Percentiles rank a stretch among this genome's conserved stretches.
Evolutionary conservation across 2,888 invertebrate species (phyloP).

Genomic region (Melangyna quadrimaculata): DNA sequence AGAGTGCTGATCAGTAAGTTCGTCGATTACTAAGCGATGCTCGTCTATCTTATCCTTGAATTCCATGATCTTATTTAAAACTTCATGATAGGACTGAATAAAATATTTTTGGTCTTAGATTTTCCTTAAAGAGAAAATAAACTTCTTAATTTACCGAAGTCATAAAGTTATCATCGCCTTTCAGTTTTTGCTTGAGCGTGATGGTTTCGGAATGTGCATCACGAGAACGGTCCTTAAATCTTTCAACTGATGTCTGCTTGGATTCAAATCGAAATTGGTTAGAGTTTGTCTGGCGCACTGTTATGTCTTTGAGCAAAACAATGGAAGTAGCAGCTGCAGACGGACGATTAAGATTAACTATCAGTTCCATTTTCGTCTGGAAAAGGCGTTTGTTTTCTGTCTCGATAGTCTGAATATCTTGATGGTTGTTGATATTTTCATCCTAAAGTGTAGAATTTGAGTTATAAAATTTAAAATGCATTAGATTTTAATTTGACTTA

Average conservation of each 20-base stretch:
- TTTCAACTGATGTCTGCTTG: not conserved
- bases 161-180: constrained; percentile 8
- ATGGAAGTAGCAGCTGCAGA: not conserved
- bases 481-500: not conserved
- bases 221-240: not conserved
- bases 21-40: not conserved
- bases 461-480: not conserved
- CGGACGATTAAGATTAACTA: not conserved
- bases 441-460: not conserved
- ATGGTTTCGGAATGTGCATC: not conserved
- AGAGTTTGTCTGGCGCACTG: not conserved
- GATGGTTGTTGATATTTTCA: not conserved
- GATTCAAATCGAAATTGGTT: constrained; percentile 1
- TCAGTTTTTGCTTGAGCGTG: not conserved
- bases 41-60: not conserved
- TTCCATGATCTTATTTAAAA: not conserved
- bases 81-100: constrained; percentile 28
- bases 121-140: not conserved
- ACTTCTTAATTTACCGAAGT: constrained; percentile 8
- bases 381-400: constrained; percentile 30
- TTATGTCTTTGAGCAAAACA: constrained; percentile 11
- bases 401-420: constrained; percentile 23
- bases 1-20: not conserved
- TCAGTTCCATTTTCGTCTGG: constrained; percentile 10
- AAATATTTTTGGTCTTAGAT: too few species aligned